Conservation (phyloP, 2,797 vertebrate genomes). For the Pachyuromys duprasi region DNA sequence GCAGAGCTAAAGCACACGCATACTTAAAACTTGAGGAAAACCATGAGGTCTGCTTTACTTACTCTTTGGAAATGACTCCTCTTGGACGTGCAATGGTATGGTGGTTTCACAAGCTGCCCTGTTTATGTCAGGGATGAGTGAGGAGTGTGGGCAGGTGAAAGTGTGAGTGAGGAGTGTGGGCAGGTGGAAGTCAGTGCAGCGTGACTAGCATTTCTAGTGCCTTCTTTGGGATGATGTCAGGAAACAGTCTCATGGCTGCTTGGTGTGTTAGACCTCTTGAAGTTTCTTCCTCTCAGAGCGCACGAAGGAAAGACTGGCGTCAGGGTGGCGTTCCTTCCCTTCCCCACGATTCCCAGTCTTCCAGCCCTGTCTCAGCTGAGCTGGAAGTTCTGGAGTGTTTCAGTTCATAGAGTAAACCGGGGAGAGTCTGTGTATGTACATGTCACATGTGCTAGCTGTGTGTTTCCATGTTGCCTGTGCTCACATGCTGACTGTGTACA, state of each 20-base stretch:
- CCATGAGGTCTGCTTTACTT: neutral
- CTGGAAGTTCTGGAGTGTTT: neutral
- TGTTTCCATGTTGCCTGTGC: neutral
- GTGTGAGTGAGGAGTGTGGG: too few relatives aligned
- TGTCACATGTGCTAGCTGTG: neutral
- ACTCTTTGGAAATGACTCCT: neutral
- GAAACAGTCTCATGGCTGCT: neutral
- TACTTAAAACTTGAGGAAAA: neutral
- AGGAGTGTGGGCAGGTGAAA: neutral
- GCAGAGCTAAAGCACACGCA: neutral
- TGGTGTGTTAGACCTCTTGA: neutral
- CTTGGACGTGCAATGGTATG: neutral
- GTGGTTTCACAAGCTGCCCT: neutral
- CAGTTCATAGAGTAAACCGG: neutral
- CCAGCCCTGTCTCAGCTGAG: too few relatives aligned
- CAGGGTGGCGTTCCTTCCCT: neutral
- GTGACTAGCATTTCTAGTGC: neutral
- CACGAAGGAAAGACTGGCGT: neutral
- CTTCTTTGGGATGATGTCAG: neutral
- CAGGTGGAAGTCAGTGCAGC: neutral
- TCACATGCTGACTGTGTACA: neutral
- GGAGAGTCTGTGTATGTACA: fast-evolving
- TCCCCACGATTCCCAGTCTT: neutral
- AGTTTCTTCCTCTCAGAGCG: neutral
- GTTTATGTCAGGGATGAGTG: neutral